Base-by-base conservation (phyloP, 1,140 invertebrate genomes). In the Heliconius himera region DNA sequence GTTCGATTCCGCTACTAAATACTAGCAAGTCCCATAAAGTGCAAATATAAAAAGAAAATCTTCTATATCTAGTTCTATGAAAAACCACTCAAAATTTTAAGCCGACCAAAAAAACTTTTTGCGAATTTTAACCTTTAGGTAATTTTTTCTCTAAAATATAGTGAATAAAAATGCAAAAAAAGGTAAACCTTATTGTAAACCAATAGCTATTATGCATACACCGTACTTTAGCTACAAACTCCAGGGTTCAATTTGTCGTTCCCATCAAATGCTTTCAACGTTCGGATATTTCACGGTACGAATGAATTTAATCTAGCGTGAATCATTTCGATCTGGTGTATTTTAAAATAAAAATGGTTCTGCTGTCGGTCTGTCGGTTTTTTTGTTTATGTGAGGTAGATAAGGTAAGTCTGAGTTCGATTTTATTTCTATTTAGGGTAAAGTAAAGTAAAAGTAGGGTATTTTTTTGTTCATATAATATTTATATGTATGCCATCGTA, bases 281-380 rank as follows among this genome's bases (percentile, higher is more conserved):
- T 26, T 3, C 46, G 38, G 11, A 33, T 46, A 73, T 73, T 73
- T 73, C 29, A 73, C 41, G 72, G n/a, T 26, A 26, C 33, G 72
- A 73, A 73, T 46, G 26, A 73, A 73, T 46, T 73, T 73, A 73
- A 73, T 46, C n/a, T 46, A 73, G 36, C 41, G 72, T 73, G 72
- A 73, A 73, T 46, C 38, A 73, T 73, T 46, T 46, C 72, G 72
- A 73, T 46, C 36, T 26, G 38, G 38, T 73, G 22, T 38, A 66
- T 66, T 66, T 66, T 66, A 66, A 66, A 66, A 66, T 29, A 66
- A 66, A 66, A 66, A 66, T 66, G 11, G 11, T 1, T 16, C 11
- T 16, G 26, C 2, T 29, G 13, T 56, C 20, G 54, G 54, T n/a
- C 8, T 22, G 8, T 0, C 5, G 16, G 3, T 3, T 54, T 8